phyloP scores from a whole-genome alignment of 2,113 vertebrate genomes.

The Oncorhynchus gorbuscha region DNA sequence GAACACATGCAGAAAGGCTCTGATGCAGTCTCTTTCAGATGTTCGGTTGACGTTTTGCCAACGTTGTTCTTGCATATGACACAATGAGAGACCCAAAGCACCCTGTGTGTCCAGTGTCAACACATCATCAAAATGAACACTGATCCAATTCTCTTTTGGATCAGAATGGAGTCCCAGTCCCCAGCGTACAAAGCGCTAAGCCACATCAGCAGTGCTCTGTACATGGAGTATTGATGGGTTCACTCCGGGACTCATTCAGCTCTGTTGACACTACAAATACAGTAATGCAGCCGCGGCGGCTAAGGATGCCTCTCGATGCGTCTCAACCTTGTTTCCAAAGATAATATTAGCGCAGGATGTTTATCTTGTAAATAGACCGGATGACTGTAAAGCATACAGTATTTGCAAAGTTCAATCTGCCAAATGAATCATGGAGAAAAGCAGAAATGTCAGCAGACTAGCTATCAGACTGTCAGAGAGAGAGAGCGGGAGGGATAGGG shows the following conservation, averaged over 20 bases:
- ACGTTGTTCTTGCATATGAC: too few species aligned
- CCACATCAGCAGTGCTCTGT: conserved; percentile 4
- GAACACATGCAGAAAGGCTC: too few species aligned
- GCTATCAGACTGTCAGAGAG: conserved; percentile 5
- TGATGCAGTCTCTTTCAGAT: neutral
- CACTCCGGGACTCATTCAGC: conserved; percentile 39
- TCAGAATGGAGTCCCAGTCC: conserved; percentile 18
- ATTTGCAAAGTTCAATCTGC: neutral
- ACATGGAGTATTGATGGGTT: conserved; percentile 54
- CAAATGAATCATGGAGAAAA: conserved; percentile 29
- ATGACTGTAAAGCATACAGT: conserved; percentile 28
- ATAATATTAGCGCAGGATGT: conserved; percentile 35
- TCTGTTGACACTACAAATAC: conserved; percentile 55
- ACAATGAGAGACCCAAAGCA: neutral
- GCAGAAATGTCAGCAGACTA: conserved; percentile 2
- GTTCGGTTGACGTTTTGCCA: neutral
- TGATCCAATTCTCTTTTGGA: conserved; percentile 12
- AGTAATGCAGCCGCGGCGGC: conserved; percentile 27
- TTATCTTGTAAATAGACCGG: conserved; percentile 37
- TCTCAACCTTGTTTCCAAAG: conserved; percentile 6
- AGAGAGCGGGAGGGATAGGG: neutral
- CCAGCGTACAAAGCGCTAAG: neutral
- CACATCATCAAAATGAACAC: conserved; percentile 42
- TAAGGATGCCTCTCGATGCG: conserved; percentile 33
- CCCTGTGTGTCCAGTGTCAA: conserved; percentile 28